A percentile compares a stretch with the other conserved stretches of the same genome.
These are phyloP conservation scores for Dromas ardeola DNA, from an alignment of 2,113 vertebrate species.

Conservation along the genomic window DNA sequence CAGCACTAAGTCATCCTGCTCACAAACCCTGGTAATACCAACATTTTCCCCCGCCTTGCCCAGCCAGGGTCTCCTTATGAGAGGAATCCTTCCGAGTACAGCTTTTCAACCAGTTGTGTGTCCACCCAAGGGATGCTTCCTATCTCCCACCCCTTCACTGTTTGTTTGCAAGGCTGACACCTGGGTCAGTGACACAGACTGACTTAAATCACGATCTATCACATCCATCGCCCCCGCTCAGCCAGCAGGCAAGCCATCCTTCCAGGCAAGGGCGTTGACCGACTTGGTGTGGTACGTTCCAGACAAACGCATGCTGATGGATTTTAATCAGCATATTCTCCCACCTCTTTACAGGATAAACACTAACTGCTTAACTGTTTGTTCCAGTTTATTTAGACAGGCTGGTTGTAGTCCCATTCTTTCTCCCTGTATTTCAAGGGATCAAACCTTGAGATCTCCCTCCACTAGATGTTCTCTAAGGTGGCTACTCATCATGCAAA, in stretches of 20 bases:
- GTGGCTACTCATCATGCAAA: not conserved
- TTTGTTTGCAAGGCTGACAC: not conserved
- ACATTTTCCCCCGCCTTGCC: not conserved
- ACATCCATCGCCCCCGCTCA: rapidly evolving
- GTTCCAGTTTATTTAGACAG: not conserved
- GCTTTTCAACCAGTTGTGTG: not conserved
- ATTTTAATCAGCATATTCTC: not conserved
- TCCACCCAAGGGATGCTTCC: not conserved
- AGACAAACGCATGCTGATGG: not conserved
- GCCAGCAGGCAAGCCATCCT: not conserved
- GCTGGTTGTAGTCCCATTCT: not conserved
- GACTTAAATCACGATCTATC: not conserved
- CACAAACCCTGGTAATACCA: not conserved
- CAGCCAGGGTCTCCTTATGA: not conserved
- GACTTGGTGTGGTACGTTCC: not conserved
- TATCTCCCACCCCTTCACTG: not conserved
- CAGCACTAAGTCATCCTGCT: not conserved
- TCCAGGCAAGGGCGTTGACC: not conserved
- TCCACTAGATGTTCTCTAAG: not conserved
- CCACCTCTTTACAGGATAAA: not conserved
- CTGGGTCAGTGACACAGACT: not conserved
- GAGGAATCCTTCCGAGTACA: not conserved
- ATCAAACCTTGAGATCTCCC: not conserved
- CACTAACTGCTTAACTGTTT: not conserved
- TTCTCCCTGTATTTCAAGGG: not conserved